phyloP scores from a whole-genome alignment of 2,797 vertebrate species.

The Hipposideros larvatus region DNA sequence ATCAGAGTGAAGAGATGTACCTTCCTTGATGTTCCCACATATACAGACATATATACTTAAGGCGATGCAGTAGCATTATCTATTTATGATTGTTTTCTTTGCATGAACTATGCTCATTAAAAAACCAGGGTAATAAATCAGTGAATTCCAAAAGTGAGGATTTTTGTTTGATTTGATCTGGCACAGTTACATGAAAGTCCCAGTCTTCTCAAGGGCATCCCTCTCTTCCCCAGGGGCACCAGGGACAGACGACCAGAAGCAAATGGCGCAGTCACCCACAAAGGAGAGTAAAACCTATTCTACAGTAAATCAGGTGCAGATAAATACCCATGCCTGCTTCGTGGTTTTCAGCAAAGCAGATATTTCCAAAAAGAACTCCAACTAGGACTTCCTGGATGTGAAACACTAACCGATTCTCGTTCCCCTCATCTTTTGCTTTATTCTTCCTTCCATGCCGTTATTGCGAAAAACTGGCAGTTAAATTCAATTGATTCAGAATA shows the following conservation, averaged over 20 bases:
- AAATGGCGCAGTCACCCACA: conserved; percentile 5
- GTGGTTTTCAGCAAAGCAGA: conserved; percentile 84
- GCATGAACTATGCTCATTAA: neutral
- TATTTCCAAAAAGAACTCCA: conserved; percentile 85
- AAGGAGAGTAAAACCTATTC: conserved; percentile 67
- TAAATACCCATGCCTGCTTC: conserved; percentile 59
- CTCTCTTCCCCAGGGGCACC: conserved; percentile 5
- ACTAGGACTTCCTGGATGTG: conserved; percentile 81
- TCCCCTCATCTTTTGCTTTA: conserved; percentile 87
- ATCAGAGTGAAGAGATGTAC: neutral
- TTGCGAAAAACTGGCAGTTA: conserved; percentile 89
- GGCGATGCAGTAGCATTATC: neutral
- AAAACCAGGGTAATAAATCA: neutral
- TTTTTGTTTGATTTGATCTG: conserved; percentile 13
- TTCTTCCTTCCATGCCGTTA: conserved; percentile 87
- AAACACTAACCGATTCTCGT: conserved; percentile 84
- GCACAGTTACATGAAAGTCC: neutral
- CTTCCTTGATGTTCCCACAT: neutral
- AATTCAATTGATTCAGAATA: conserved; percentile 92
- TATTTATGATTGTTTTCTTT: neutral
- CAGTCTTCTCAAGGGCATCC: conserved; percentile 67
- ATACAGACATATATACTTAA: neutral
- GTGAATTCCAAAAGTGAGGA: conserved; percentile 26
- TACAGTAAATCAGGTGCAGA: conserved; percentile 67
- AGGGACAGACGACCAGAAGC: conserved; percentile 80